Conservation (phyloP, 2,888 invertebrate genomes). For the Eudasyphora cyanicolor region DNA sequence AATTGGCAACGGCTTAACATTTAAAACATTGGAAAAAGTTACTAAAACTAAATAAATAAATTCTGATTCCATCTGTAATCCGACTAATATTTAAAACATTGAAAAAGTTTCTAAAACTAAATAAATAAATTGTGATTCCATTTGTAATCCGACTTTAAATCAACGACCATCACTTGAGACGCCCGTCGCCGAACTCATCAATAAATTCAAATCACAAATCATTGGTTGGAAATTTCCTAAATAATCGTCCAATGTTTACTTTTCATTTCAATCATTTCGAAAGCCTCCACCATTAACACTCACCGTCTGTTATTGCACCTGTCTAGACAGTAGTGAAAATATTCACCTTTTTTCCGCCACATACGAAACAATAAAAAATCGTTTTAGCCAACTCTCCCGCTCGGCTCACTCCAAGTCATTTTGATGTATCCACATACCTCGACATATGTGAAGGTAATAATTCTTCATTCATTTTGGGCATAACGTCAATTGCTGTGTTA, state of each 20-base stretch:
- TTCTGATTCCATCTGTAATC: too few species aligned
- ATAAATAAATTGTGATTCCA: too few species aligned
- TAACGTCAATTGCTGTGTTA: constrained; percentile 44
- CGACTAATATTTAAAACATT: too few species aligned
- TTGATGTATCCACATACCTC: neutral
- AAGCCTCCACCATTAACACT: neutral
- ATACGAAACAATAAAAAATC: constrained; percentile 31
- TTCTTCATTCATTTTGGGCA: constrained; percentile 49
- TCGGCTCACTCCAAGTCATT: neutral
- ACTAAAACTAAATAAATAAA: too few species aligned
- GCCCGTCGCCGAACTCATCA: neutral
- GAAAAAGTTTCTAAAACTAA: too few species aligned
- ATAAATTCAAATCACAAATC: neutral
- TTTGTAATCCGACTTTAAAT: too few species aligned
- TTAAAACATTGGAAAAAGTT: too few species aligned
- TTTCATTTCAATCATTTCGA: constrained; percentile 10
- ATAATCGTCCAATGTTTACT: constrained; percentile 21
- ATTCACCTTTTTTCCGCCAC: constrained; percentile 30
- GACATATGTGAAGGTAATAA: constrained; percentile 40
- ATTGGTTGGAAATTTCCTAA: neutral
- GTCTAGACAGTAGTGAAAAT: constrained; percentile 49
- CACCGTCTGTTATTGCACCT: constrained; percentile 31
- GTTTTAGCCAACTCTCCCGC: neutral
- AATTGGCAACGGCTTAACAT: too few species aligned
- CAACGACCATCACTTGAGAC: neutral